These are phyloP conservation scores for Zosterops borbonicus DNA, from an alignment of 2,113 vertebrate species.

Conservation along the genomic window DNA sequence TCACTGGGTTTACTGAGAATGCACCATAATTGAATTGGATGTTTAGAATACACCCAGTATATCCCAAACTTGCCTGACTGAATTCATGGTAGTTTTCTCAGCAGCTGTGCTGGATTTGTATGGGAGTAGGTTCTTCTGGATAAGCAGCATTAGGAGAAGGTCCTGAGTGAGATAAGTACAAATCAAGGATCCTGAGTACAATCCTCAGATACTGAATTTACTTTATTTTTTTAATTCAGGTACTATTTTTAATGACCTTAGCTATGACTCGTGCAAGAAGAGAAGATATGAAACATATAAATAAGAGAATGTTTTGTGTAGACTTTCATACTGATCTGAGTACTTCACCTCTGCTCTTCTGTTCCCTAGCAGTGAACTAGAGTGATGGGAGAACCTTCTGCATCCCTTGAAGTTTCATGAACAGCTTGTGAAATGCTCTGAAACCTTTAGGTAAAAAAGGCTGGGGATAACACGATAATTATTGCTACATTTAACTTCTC, in stretches of 20 bases:
- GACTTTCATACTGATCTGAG: neutral
- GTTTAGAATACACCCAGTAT: accelerated
- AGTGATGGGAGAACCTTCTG: neutral
- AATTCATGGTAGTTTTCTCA: neutral
- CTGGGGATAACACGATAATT: neutral
- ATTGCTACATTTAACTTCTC: neutral
- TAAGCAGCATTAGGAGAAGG: neutral
- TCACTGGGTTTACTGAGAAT: neutral
- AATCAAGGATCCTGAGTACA: neutral
- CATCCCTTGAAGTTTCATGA: neutral
- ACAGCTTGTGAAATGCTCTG: neutral
- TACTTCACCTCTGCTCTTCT: neutral
- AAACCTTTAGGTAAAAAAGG: neutral
- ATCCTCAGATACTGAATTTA: neutral
- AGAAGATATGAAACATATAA: neutral
- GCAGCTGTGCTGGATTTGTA: neutral
- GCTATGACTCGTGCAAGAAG: neutral
- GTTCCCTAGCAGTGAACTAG: neutral
- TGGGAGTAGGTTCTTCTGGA: neutral
- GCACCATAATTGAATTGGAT: neutral
- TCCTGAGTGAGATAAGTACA: neutral
- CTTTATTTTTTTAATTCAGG: neutral
- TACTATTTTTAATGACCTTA: neutral
- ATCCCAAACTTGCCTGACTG: neutral
- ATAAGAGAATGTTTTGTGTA: neutral